Percentiles rank a stretch among this genome's conserved stretches.
Conservation (phyloP, 2,797 vertebrate genomes). For the Lagorchestes hirsutus region DNA sequence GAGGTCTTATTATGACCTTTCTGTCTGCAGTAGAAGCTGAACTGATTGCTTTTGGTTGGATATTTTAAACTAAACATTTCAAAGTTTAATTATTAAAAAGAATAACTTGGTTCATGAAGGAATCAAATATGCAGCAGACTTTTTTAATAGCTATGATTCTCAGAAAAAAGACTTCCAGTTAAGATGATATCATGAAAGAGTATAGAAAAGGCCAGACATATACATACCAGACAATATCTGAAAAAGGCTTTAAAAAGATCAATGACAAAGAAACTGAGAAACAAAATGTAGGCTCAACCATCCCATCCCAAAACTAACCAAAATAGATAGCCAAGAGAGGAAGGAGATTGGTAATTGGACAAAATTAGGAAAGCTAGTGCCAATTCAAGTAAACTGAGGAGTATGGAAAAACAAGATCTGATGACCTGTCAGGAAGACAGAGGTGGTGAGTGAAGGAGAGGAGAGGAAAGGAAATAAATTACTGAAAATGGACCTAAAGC, state of each 20-base stretch:
- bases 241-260: not conserved
- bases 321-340: not conserved
- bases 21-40: conserved; percentile 28
- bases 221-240: not conserved
- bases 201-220: not conserved
- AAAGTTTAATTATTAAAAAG: conserved; percentile 18
- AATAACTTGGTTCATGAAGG: conserved; percentile 35
- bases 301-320: no score
- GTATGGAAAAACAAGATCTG: not conserved
- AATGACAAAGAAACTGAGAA: not conserved
- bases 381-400: not conserved
- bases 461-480: not conserved
- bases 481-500: not conserved
- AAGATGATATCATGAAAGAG: not conserved
- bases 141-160: conserved; percentile 33
- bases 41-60: not conserved
- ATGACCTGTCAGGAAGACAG: not conserved
- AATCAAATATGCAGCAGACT: conserved; percentile 44
- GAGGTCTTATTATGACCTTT: conserved; percentile 45
- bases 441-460: not conserved
- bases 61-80: conserved; percentile 45
- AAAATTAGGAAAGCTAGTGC: not conserved
- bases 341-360: not conserved
- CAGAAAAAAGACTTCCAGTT: conserved; percentile 15
- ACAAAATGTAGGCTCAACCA: not conserved